Evolutionary conservation across 2,888 invertebrate genomes (phyloP).

Genomic region (Acanthosoma haemorrhoidale): DNA sequence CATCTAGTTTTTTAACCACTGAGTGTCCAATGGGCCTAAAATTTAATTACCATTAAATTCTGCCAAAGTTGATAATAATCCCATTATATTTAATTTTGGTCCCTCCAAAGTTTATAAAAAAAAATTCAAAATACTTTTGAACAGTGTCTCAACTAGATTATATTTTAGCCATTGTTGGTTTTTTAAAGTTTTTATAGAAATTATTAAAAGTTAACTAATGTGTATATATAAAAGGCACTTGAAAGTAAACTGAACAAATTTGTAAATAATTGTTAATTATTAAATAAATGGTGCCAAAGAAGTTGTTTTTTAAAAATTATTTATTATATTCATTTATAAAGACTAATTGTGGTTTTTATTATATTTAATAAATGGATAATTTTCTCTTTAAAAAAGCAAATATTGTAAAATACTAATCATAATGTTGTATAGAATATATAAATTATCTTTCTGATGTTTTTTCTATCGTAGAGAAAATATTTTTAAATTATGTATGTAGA

Average conservation of each 20-base stretch:
- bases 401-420: conserved; percentile 7
- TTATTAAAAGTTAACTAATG: conserved; percentile 23
- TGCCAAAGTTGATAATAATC: conserved; percentile 27
- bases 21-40: conserved; percentile 27
- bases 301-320: conserved; percentile 27
- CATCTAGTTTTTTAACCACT: neutral
- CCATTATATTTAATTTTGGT: conserved; percentile 18
- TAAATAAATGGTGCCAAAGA: conserved; percentile 29
- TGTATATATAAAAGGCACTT: conserved; percentile 21
- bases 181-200: conserved; percentile 22
- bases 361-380: conserved; percentile 12
- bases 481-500: conserved; percentile 16
- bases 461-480: conserved; percentile 18
- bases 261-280: conserved; percentile 26
- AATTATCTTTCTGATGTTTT: conserved; percentile 24
- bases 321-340: conserved; percentile 25
- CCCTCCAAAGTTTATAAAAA: conserved; percentile 25
- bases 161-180: conserved; percentile 28
- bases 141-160: conserved; percentile 12
- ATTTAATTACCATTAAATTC: conserved; percentile 14
- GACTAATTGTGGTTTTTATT: conserved; percentile 24
- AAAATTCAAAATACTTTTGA: neutral
- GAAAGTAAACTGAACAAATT: conserved; percentile 4
- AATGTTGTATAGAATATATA: conserved; percentile 20
- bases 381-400: conserved; percentile 19